phyloP scores from a whole-genome alignment of 1,140 invertebrate species.

The Sogatella furcifera region DNA sequence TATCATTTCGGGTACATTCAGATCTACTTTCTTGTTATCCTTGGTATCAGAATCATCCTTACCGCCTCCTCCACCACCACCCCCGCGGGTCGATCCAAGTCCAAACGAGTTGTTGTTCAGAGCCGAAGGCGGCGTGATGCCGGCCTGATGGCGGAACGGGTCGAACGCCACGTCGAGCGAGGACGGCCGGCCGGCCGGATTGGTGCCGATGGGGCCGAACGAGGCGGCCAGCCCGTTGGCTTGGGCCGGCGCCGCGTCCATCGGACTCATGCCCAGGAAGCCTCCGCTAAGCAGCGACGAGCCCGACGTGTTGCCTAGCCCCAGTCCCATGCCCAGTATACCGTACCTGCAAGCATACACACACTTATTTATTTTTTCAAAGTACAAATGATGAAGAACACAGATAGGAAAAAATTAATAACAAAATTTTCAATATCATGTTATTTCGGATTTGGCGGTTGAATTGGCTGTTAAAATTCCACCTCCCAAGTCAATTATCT shows the following conservation, averaged over 20 bases:
- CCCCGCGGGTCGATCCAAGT: constrained; percentile 24
- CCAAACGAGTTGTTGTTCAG: constrained; percentile 66
- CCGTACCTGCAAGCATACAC: constrained; percentile 46
- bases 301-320: constrained; percentile 43
- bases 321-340: constrained; percentile 80
- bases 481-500: no score
- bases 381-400: no score
- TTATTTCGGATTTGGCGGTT: no score
- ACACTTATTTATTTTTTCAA: no score
- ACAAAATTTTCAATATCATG: no score
- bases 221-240: constrained; percentile 39
- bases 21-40: constrained; percentile 50
- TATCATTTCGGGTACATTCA: constrained; percentile 88
- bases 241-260: constrained; percentile 46
- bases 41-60: constrained; percentile 5
- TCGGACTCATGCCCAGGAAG: constrained; percentile 39
- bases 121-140: constrained; percentile 45
- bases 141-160: constrained; percentile 54
- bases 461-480: no score
- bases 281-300: neutral
- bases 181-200: constrained; percentile 24
- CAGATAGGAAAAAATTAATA: no score
- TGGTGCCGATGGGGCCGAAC: constrained; percentile 67
- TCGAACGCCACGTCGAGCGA: constrained; percentile 49
- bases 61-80: neutral